A percentile compares a stretch with the other conserved stretches of the same genome.
phyloP scores from a whole-genome alignment of 1,140 invertebrate species.

The Sarcophaga peregrina region DNA sequence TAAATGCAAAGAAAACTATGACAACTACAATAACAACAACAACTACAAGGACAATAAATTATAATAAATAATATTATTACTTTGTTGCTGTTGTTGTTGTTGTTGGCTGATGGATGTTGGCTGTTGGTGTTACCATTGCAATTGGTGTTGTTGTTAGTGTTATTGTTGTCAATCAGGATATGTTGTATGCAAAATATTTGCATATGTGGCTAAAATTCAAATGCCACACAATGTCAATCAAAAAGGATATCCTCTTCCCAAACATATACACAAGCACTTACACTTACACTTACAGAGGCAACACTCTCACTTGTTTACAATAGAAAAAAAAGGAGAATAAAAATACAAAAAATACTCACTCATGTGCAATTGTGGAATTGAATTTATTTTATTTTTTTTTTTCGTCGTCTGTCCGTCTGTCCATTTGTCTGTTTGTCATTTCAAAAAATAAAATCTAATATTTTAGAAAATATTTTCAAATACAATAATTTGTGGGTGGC shows the following conservation, averaged over 20 bases:
- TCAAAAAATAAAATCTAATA: too few relatives aligned
- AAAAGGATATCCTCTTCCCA: conserved; percentile 31
- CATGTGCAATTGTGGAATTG: not conserved
- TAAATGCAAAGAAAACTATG: too few relatives aligned
- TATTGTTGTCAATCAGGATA: conserved; percentile 37
- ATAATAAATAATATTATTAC: too few relatives aligned
- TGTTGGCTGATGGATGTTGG: not conserved
- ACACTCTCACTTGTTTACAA: conserved; percentile 5
- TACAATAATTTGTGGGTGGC: too few relatives aligned
- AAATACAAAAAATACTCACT: not conserved
- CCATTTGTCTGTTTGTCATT: too few relatives aligned
- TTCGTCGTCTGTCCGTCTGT: too few relatives aligned
- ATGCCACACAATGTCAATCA: conserved; percentile 41
- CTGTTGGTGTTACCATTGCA: not conserved
- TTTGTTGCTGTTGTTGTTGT: too few relatives aligned
- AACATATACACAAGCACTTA: not conserved
- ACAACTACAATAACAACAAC: too few relatives aligned
- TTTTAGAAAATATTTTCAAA: too few relatives aligned
- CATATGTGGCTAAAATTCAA: conserved; percentile 41
- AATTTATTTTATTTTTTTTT: too few relatives aligned
- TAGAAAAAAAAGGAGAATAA: not conserved
- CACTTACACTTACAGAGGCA: not conserved
- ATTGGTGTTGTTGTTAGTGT: not conserved
- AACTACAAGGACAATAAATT: too few relatives aligned
- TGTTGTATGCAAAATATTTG: conserved; percentile 38